These are phyloP conservation scores for Macrotrachela quadricornifera DNA, from an alignment of 1,140 invertebrate genomes.

Conservation along the genomic window DNA sequence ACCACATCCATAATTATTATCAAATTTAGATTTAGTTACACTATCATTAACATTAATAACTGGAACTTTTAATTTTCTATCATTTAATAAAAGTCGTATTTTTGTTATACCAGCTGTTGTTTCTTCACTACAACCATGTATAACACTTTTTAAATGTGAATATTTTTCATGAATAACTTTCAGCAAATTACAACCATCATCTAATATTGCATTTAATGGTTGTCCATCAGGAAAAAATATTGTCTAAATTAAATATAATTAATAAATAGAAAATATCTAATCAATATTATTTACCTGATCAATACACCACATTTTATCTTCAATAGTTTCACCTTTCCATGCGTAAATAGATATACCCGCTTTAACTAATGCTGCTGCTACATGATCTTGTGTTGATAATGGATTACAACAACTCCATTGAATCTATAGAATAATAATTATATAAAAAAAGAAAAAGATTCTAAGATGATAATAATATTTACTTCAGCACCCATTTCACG, in stretches of 20 bases:
- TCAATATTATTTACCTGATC: slow-evolving; percentile 69
- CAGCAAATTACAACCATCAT: slow-evolving; percentile 94
- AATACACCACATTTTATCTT: slow-evolving; percentile 96
- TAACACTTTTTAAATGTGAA: slow-evolving; percentile 53
- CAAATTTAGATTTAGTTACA: slow-evolving; percentile 99
- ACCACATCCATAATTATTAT: slow-evolving; percentile 92
- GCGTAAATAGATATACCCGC: slow-evolving; percentile 89
- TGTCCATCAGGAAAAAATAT: slow-evolving; percentile 39
- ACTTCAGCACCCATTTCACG: slow-evolving; percentile 82
- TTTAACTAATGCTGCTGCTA: slow-evolving; percentile 83
- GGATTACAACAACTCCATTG: slow-evolving; percentile 97
- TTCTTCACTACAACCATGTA: slow-evolving; percentile 72
- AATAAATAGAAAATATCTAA: slow-evolving; percentile 31
- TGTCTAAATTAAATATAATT: too few relatives aligned
- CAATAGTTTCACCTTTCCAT: slow-evolving; percentile 98
- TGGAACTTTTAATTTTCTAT: slow-evolving; percentile 68
- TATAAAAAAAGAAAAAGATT: neutral
- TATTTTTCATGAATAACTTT: slow-evolving; percentile 80
- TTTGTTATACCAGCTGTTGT: slow-evolving; percentile 96
- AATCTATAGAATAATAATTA: slow-evolving; percentile 40
- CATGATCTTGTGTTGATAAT: slow-evolving; percentile 44
- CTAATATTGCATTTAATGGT: slow-evolving; percentile 87
- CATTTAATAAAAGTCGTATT: slow-evolving; percentile 95
- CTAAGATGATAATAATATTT: too few relatives aligned
- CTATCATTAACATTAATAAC: slow-evolving; percentile 95